A percentile compares a stretch with the other conserved stretches of the same genome.
Evolutionary conservation across 1,140 invertebrate species (phyloP).

Genomic region (silkworm (Bombyx mori)): ASM3026992v2 NC_085108.1:2625001-2625500

Average conservation of each 20-base stretch:
- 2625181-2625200: slow-evolving; percentile 1
- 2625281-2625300: not conserved
- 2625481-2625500: slow-evolving; percentile 2
- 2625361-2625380: too few relatives aligned
- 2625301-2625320: slow-evolving; percentile 3
- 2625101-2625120: slow-evolving; percentile 7
- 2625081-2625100: slow-evolving; percentile 1
- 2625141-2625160: slow-evolving; percentile 3
- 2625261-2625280: slow-evolving; percentile 1
- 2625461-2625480: slow-evolving; percentile 3
- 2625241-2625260: slow-evolving; percentile 5
- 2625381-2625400: too few relatives aligned
- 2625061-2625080: slow-evolving; percentile 1
- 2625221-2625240: slow-evolving; percentile 1
- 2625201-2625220: slow-evolving; percentile 6
- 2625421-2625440: slow-evolving; percentile 5
- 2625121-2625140: slow-evolving; percentile 7
- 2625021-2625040: slow-evolving; percentile 1
- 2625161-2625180: slow-evolving; percentile 7
- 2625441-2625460: slow-evolving; percentile 2
- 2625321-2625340: too few relatives aligned
- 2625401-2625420: not conserved
- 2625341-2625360: too few relatives aligned
- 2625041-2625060: not conserved
- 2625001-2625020: not conserved